These are phyloP conservation scores for Crocidura indochinensis DNA, from an alignment of 2,797 vertebrate species.

Conservation along the genomic window DNA sequence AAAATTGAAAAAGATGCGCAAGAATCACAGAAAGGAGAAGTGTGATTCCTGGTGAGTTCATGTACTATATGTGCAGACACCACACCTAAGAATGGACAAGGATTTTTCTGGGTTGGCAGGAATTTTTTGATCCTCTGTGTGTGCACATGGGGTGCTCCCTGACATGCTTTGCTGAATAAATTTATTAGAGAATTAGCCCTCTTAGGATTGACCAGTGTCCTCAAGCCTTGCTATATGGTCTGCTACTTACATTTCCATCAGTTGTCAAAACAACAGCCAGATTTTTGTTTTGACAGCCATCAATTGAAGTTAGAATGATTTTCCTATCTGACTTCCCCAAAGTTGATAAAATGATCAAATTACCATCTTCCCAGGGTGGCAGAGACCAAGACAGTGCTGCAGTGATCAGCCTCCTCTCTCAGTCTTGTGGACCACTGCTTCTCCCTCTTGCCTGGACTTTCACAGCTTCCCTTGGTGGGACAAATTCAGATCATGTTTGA, in stretches of 20 bases:
- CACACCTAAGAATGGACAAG: background rate
- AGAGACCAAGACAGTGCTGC: background rate
- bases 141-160: background rate
- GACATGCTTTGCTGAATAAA: background rate
- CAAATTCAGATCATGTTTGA: background rate
- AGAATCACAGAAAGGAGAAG: too few species aligned
- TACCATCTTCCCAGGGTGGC: background rate
- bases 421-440: background rate
- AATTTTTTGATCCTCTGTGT: background rate
- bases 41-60: too few species aligned
- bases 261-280: background rate
- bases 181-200: background rate
- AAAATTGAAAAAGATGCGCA: too few species aligned
- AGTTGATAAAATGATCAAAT: background rate
- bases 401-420: background rate
- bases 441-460: background rate
- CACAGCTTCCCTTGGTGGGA: background rate
- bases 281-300: background rate
- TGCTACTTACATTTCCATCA: background rate
- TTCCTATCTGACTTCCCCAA: background rate
- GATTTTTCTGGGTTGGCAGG: background rate
- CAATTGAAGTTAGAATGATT: background rate
- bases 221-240: background rate
- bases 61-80: too few species aligned
- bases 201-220: background rate